Evolutionary conservation across 2,797 vertebrate genomes (phyloP).

Genomic region (Hafferia zeledoni): DNA sequence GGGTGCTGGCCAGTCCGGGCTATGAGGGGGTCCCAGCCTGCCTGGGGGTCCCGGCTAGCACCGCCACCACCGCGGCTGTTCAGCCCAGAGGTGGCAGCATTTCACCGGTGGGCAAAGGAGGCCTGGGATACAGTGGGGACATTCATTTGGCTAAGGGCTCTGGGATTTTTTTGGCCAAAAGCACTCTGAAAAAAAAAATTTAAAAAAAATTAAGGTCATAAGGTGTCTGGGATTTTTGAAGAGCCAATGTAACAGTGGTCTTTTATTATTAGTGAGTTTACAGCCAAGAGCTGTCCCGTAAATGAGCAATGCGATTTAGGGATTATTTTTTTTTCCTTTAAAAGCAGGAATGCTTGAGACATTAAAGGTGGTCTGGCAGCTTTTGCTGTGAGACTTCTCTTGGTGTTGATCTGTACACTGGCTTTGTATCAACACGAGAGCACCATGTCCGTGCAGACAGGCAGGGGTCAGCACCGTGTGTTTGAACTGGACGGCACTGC

Average conservation of each 20-base stretch:
- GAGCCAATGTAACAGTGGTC: constrained; percentile 4
- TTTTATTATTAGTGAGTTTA: constrained; percentile 47
- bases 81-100: constrained; percentile 67
- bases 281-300: constrained; percentile 59
- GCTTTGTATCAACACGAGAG: not conserved
- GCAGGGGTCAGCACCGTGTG: not conserved
- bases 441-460: not conserved
- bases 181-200: not conserved
- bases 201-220: constrained; percentile 20
- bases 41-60: not conserved
- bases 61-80: not conserved
- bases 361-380: constrained; percentile 58
- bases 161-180: constrained; percentile 22
- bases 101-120: constrained; percentile 57
- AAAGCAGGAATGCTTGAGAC: constrained; percentile 44
- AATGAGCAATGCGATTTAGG: constrained; percentile 48
- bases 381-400: constrained; percentile 17
- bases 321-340: not conserved
- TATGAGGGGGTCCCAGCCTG: too few relatives aligned
- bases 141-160: constrained; percentile 30
- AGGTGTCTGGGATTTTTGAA: constrained; percentile 60
- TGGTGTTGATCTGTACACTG: not conserved
- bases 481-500: not conserved
- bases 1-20: not conserved
- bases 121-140: not conserved